Conservation (phyloP, 2,113 vertebrate species). For the Podarcis raffonei region DNA sequence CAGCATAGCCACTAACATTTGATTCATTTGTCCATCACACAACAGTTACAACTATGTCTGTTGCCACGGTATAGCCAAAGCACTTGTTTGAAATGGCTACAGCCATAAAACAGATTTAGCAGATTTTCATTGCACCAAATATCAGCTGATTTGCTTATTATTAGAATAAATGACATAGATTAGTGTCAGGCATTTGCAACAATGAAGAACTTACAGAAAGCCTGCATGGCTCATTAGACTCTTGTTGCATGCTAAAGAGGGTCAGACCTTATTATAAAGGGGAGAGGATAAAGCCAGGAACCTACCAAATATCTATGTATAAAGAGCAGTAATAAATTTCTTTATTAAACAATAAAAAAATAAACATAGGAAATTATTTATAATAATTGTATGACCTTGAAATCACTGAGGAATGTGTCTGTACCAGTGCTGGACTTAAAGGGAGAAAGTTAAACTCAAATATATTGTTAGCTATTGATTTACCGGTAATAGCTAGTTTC, state of each 20-base stretch:
- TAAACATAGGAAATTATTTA: slow-evolving; percentile 6
- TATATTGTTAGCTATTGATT: not conserved
- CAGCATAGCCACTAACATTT: not conserved
- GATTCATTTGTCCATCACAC: not conserved
- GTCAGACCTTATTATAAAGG: slow-evolving; percentile 80
- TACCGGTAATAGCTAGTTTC: too few species aligned
- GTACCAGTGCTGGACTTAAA: not conserved
- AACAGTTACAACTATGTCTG: slow-evolving; percentile 35
- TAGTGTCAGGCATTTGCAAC: slow-evolving; percentile 83
- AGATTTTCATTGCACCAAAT: slow-evolving; percentile 76
- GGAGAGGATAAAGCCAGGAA: slow-evolving; percentile 56
- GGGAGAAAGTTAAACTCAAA: not conserved
- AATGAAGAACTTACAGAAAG: slow-evolving; percentile 82
- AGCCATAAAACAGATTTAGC: slow-evolving; percentile 71
- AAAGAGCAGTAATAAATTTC: slow-evolving; percentile 44
- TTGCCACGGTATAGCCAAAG: slow-evolving; percentile 47
- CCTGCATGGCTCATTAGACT: slow-evolving; percentile 81
- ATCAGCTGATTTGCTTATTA: slow-evolving; percentile 79
- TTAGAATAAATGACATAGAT: slow-evolving; percentile 84
- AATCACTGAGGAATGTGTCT: slow-evolving; percentile 27
- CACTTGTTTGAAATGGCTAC: slow-evolving; percentile 57
- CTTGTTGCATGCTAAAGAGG: slow-evolving; percentile 79
- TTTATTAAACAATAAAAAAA: slow-evolving; percentile 21
- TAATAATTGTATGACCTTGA: slow-evolving; percentile 37
- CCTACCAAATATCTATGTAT: slow-evolving; percentile 15